phyloP scores from a whole-genome alignment of 2,113 vertebrate species.

The western clawed frog (Xenopus tropicalis) region DNA sequence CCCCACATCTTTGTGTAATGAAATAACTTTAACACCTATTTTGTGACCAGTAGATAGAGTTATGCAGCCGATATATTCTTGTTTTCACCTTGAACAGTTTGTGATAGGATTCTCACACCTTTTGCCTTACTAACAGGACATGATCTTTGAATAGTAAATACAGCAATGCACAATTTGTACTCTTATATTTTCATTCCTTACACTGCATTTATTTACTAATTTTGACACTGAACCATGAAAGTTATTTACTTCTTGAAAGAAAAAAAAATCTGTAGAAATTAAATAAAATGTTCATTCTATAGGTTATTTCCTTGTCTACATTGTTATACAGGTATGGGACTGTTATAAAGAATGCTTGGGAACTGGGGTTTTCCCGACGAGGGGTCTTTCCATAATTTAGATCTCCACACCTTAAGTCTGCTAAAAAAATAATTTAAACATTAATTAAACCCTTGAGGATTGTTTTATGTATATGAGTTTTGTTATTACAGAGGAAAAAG shows the following conservation, averaged over 20 bases:
- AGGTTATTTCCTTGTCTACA: too few species aligned
- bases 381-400: too few species aligned
- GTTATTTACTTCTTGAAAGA: background rate
- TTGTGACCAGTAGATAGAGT: background rate
- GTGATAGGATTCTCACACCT: slow-evolving; percentile 1
- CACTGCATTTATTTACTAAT: background rate
- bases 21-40: slow-evolving; percentile 6
- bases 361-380: too few species aligned
- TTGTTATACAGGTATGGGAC: too few species aligned
- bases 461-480: too few species aligned
- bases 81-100: slow-evolving; percentile 4
- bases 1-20: background rate
- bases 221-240: background rate
- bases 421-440: too few species aligned
- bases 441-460: too few species aligned
- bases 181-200: background rate
- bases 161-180: background rate
- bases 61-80: background rate
- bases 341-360: too few species aligned
- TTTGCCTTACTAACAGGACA: background rate
- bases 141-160: background rate
- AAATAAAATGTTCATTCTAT: too few species aligned
- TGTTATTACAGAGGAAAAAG: too few species aligned
- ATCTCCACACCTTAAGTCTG: too few species aligned
- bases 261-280: too few species aligned